Conservation (phyloP, 2,888 invertebrate genomes). For the Liposcelis brunnea region DNA sequence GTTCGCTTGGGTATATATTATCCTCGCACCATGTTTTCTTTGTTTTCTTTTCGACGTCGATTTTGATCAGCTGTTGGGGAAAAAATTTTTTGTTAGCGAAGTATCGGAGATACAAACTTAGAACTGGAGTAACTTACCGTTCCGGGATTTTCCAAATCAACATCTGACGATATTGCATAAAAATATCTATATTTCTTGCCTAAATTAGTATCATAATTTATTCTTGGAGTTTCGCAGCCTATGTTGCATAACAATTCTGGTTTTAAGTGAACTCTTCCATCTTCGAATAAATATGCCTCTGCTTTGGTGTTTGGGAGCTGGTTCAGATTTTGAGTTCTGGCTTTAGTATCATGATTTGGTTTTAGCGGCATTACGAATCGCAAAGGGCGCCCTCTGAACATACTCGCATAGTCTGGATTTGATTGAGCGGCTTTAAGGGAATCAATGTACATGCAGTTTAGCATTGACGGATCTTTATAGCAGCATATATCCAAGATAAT, state of each 20-base stretch:
- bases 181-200: constrained; percentile 64
- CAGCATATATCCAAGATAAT: constrained; percentile 66
- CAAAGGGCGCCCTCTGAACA: constrained; percentile 63
- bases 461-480: constrained; percentile 62
- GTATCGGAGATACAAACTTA: neutral
- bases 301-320: constrained; percentile 28
- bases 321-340: constrained; percentile 2
- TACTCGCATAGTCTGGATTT: constrained; percentile 61
- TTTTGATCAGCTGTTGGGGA: constrained; percentile 53
- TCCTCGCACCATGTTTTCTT: constrained; percentile 50
- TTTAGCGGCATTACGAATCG: constrained; percentile 54
- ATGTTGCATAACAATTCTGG: constrained; percentile 48
- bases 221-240: constrained; percentile 77
- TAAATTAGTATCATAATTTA: constrained; percentile 50
- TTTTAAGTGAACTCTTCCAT: constrained; percentile 34
- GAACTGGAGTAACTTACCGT: constrained; percentile 37
- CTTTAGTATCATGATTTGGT: constrained; percentile 16
- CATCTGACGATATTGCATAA: constrained; percentile 76
- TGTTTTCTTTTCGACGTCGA: constrained; percentile 46
- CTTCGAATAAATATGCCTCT: constrained; percentile 29
- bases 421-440: constrained; percentile 49
- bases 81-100: constrained; percentile 7
- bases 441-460: constrained; percentile 73
- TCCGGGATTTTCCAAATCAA: constrained; percentile 58
- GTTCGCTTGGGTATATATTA: constrained; percentile 69